Percentiles rank a stretch among this genome's conserved stretches.
Evolutionary conservation across 1,140 invertebrate genomes (phyloP).

Genomic region (Babylonia areolata): DNA sequence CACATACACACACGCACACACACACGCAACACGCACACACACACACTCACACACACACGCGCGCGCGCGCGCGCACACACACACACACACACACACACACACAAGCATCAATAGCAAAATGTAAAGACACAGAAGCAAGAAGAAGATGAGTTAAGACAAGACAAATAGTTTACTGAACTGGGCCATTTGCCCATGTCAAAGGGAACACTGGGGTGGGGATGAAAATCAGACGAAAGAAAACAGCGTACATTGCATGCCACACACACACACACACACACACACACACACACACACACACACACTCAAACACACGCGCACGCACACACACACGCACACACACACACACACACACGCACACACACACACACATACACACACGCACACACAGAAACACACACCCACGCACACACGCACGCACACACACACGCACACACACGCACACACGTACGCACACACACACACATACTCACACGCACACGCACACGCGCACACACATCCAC

Average conservation of each 20-base stretch:
- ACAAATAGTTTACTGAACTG: no score
- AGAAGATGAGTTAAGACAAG: no score
- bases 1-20: constrained; percentile 2
- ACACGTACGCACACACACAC: not conserved
- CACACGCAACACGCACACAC: no score
- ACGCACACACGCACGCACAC: constrained; percentile 2
- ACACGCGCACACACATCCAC: not conserved
- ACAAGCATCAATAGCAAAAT: no score
- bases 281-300: not conserved
- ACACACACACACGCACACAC: not conserved
- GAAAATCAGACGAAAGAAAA: no score
- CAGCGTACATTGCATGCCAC: not conserved
- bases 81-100: constrained; percentile 2
- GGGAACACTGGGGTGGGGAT: no score
- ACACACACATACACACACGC: constrained; percentile 4
- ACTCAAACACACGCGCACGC: not conserved
- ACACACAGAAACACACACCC: constrained; percentile 9
- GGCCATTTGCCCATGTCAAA: no score
- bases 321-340: not conserved
- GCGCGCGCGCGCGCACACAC: not conserved
- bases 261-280: not conserved
- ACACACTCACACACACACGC: not conserved
- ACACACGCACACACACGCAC: not conserved
- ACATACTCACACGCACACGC: not conserved
- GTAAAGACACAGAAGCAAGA: no score